Evolutionary conservation across 2,888 invertebrate genomes (phyloP).

Genomic region (Vannuccia rotundouncinata): DNA sequence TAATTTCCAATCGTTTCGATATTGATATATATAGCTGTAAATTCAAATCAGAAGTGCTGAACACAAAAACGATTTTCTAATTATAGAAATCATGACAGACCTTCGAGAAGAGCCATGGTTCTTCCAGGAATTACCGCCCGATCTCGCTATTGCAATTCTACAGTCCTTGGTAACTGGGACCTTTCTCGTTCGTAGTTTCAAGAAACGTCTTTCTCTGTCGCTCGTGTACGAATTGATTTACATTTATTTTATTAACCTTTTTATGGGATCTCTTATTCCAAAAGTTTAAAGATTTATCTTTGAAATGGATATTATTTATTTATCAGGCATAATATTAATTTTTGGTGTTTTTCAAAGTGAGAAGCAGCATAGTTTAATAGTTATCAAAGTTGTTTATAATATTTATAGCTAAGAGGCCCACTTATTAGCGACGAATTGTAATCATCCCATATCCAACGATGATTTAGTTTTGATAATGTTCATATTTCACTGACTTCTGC

Average conservation of each 20-base stretch:
- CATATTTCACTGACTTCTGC: too few species aligned
- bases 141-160: slow-evolving; percentile 29
- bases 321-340: not conserved
- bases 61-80: too few species aligned
- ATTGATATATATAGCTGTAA: too few species aligned
- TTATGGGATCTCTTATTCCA: not conserved
- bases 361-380: too few species aligned
- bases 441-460: not conserved
- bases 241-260: not conserved
- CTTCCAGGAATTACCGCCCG: slow-evolving; percentile 32
- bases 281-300: not conserved
- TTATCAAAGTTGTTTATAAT: too few species aligned
- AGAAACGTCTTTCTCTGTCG: slow-evolving; percentile 11
- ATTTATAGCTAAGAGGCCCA: too few species aligned
- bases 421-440: too few species aligned
- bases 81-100: too few species aligned
- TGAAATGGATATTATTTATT: not conserved
- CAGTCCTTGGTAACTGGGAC: slow-evolving; percentile 10
- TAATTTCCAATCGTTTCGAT: too few species aligned
- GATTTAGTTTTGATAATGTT: not conserved
- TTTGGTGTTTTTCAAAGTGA: not conserved
- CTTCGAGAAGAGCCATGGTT: slow-evolving; percentile 36
- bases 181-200: slow-evolving; percentile 35
- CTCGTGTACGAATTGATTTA: slow-evolving; percentile 24
- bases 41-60: too few species aligned